phyloP scores from a whole-genome alignment of 2,113 vertebrate species.

The Amia ocellicauda region DNA sequence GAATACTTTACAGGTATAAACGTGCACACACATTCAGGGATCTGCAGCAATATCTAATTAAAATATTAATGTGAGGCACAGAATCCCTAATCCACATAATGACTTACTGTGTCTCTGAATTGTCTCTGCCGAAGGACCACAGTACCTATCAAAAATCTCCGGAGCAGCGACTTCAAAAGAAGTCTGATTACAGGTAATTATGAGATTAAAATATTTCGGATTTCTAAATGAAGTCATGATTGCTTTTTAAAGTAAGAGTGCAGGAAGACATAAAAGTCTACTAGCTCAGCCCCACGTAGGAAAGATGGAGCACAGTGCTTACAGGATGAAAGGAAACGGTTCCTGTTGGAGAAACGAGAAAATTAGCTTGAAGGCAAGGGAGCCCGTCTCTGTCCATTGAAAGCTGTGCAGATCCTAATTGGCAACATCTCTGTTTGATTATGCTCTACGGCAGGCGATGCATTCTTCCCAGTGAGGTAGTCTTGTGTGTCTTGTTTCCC shows the following conservation, averaged over 20 bases:
- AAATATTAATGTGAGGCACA: conserved; percentile 37
- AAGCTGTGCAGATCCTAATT: too few species aligned
- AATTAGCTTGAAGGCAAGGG: not conserved
- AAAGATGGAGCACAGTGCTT: too few species aligned
- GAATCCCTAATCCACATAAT: conserved; percentile 43
- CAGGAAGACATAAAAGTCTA: not conserved
- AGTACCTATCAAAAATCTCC: conserved; percentile 38
- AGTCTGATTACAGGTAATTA: conserved; percentile 38
- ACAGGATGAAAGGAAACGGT: conserved; percentile 5
- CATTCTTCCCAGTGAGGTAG: too few species aligned
- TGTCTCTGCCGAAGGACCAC: conserved; percentile 38
- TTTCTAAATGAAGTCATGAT: conserved; percentile 34
- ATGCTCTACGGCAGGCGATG: too few species aligned
- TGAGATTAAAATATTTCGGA: conserved; percentile 48
- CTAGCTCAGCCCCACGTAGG: not conserved
- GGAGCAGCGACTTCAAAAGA: conserved; percentile 42
- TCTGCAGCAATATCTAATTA: conserved; percentile 42
- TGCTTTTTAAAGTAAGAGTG: conserved; percentile 2
- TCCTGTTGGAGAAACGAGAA: conserved; percentile 15
- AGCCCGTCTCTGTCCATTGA: not conserved
- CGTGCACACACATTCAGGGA: conserved; percentile 41
- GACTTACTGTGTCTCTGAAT: conserved; percentile 34
- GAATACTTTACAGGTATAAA: conserved; percentile 41
- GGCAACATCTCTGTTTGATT: too few species aligned
- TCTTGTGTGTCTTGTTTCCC: too few species aligned